A percentile compares a stretch with the other conserved stretches of the same genome.
These are phyloP conservation scores for Arctia plantaginis DNA, from an alignment of 2,888 invertebrate species.

Conservation along the genomic window DNA sequence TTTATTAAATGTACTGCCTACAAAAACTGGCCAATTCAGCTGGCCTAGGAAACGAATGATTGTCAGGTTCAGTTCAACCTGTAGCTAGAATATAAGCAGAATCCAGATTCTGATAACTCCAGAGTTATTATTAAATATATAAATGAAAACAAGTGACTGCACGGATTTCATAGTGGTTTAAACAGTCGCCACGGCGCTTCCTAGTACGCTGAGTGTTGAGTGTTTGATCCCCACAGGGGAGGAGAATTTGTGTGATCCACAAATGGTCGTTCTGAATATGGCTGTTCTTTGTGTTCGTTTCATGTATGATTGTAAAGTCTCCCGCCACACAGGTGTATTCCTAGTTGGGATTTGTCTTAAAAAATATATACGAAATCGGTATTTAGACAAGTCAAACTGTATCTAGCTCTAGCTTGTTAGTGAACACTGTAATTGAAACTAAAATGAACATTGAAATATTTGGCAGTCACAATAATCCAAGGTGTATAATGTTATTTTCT, in stretches of 20 bases:
- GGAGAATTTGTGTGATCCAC: too few relatives aligned
- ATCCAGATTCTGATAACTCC: neutral
- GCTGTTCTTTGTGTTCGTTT: too few relatives aligned
- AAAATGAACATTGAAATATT: neutral
- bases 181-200: too few relatives aligned
- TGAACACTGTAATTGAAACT: neutral
- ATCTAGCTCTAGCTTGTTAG: neutral
- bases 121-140: neutral
- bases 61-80: neutral
- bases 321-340: too few relatives aligned
- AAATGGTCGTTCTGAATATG: too few relatives aligned
- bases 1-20: neutral
- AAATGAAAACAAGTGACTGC: neutral
- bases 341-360: too few relatives aligned
- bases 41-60: neutral
- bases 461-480: neutral
- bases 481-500: neutral
- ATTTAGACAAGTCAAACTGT: too few relatives aligned
- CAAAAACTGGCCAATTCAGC: neutral
- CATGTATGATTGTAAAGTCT: too few relatives aligned
- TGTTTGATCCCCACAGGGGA: too few relatives aligned
- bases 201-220: too few relatives aligned
- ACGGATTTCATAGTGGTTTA: too few relatives aligned
- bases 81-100: neutral
- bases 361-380: neutral